Evolutionary conservation across 64 coral and sea anemone genomes (phyloP).

Genomic region (Pocillopora damicornis): DNA sequence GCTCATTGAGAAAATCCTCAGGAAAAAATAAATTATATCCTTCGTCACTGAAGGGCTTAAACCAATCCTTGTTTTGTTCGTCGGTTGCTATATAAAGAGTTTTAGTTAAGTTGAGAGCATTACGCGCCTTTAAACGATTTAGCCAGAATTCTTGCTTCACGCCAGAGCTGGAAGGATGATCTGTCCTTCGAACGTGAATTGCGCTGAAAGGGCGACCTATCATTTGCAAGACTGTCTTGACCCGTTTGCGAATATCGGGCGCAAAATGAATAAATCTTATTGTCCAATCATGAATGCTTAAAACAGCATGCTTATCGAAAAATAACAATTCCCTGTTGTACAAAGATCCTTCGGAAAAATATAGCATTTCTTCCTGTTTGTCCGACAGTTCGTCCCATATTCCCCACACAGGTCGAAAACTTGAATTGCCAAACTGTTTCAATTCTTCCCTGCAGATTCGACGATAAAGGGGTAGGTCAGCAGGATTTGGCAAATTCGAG

Average conservation of each 20-base stretch:
- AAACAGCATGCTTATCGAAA: constrained; percentile 46
- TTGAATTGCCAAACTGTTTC: not conserved
- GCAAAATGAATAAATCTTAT: constrained; percentile 80
- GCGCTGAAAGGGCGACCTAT: constrained; percentile 66
- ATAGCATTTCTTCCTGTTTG: constrained; percentile 65
- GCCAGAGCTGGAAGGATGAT: constrained; percentile 62
- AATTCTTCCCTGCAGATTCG: constrained; percentile 50
- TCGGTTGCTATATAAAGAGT: constrained; percentile 94
- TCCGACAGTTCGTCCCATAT: constrained; percentile 65
- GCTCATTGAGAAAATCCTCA: constrained; percentile 36
- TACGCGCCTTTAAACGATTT: constrained; percentile 15
- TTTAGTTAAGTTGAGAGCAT: constrained; percentile 46
- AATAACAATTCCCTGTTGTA: constrained; percentile 73
- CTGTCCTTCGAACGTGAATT: constrained; percentile 77
- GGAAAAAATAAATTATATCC: constrained; percentile 81
- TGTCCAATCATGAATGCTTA: constrained; percentile 65
- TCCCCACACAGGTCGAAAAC: constrained; percentile 67
- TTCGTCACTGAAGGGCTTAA: constrained; percentile 69
- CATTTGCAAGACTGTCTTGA: constrained; percentile 10
- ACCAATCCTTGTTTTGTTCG: constrained; percentile 76
- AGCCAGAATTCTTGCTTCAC: constrained; percentile 60
- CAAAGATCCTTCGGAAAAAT: constrained; percentile 90
- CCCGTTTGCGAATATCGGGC: constrained; percentile 35
- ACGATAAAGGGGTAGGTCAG: constrained; percentile 56
- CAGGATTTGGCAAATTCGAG: not conserved